A percentile compares a stretch with the other conserved stretches of the same genome.
These are phyloP conservation scores for Taurulus bubalis DNA, from an alignment of 2,113 vertebrate species.

Conservation along the genomic window DNA sequence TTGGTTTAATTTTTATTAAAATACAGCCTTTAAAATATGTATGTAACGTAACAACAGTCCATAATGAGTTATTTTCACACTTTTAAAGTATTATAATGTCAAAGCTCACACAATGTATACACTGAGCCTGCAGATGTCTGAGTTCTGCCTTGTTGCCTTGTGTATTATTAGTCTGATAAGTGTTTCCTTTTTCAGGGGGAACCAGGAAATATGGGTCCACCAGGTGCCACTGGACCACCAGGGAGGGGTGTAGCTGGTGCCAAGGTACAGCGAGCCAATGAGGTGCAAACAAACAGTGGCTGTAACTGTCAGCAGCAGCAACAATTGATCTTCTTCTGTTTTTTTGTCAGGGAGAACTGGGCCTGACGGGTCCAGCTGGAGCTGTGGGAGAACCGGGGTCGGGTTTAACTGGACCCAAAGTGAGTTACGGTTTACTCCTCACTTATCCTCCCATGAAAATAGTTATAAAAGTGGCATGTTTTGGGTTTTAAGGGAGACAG, in stretches of 20 bases:
- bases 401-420: conserved; percentile 85
- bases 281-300: no score
- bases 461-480: not conserved
- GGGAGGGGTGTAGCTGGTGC: conserved; percentile 75
- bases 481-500: conserved; percentile 82
- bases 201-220: conserved; percentile 72
- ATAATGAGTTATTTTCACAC: not conserved
- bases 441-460: not conserved
- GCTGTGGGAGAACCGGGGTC: conserved; percentile 81
- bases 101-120: not conserved
- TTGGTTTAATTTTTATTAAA: not conserved
- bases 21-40: not conserved
- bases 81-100: not conserved
- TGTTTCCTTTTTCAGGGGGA: conserved; percentile 72
- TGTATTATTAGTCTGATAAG: not conserved
- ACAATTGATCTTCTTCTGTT: not conserved
- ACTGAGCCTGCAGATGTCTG: no score
- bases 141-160: not conserved
- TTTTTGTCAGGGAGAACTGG: conserved; percentile 85
- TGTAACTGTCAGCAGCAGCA: not conserved
- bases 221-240: conserved; percentile 69
- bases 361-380: conserved; percentile 83
- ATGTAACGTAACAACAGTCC: not conserved
- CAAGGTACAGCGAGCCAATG: conserved; percentile 66
- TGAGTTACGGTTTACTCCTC: conserved; percentile 57